phyloP scores from a whole-genome alignment of 2,797 vertebrate genomes.

The Gallinago stenura region DNA sequence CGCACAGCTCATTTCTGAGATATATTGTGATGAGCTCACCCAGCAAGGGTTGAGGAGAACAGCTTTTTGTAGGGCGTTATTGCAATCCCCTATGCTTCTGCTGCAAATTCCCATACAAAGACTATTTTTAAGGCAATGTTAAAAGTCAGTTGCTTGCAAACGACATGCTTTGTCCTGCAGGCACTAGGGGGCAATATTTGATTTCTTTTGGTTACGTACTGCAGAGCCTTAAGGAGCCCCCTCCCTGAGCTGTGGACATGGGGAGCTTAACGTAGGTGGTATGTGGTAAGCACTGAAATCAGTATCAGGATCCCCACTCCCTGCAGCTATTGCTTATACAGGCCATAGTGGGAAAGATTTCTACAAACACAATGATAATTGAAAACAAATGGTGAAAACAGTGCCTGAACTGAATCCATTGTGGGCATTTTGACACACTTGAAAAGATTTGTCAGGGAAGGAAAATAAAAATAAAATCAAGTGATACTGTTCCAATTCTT shows the following conservation, averaged over 20 bases:
- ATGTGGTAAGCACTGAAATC: background rate
- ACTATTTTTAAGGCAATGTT: background rate
- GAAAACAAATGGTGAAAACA: accelerated
- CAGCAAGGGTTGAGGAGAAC: background rate
- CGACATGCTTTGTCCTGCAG: background rate
- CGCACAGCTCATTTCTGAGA: background rate
- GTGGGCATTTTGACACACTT: accelerated
- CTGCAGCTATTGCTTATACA: background rate
- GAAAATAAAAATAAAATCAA: background rate
- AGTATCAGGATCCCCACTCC: background rate
- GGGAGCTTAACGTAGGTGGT: background rate
- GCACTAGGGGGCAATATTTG: constrained; percentile 70
- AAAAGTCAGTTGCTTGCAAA: background rate
- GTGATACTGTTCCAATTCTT: background rate
- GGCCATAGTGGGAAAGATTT: background rate
- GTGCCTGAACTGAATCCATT: accelerated
- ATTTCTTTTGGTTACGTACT: background rate
- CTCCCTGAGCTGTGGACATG: background rate
- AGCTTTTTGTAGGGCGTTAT: background rate
- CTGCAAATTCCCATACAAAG: no score
- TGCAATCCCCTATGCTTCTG: accelerated
- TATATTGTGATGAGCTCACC: accelerated
- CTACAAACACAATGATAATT: accelerated
- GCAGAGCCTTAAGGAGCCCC: accelerated
- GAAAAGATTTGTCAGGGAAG: accelerated